A percentile compares a stretch with the other conserved stretches of the same genome.
phyloP scores from a whole-genome alignment of 2,888 invertebrate species.

The Leucoma salicis region DNA sequence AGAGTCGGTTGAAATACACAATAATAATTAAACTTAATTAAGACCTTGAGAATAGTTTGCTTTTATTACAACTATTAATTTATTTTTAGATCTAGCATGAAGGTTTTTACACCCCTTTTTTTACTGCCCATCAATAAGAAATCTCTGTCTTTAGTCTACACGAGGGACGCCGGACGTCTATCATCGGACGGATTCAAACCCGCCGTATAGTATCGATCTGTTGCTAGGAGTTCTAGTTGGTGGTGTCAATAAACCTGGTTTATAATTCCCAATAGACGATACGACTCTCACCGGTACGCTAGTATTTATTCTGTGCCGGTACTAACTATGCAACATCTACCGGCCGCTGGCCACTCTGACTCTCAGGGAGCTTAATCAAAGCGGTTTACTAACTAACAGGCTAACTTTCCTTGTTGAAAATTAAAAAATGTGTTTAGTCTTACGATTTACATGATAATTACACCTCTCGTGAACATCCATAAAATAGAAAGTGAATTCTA shows the following conservation, averaged over 20 bases:
- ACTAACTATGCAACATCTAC: too few relatives aligned
- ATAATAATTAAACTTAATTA: too few relatives aligned
- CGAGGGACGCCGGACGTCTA: too few relatives aligned
- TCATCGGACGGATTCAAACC: constrained; percentile 23
- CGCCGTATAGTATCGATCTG: constrained; percentile 50
- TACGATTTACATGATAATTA: constrained; percentile 14
- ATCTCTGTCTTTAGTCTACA: not conserved
- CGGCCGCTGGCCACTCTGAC: constrained; percentile 21
- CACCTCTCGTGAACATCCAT: constrained; percentile 13
- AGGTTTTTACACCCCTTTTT: not conserved
- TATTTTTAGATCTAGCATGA: not conserved
- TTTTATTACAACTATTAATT: not conserved
- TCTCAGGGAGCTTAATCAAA: constrained; percentile 31
- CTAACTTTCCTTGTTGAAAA: constrained; percentile 26
- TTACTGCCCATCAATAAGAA: not conserved
- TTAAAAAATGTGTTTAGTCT: constrained; percentile 12
- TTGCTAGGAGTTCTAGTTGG: constrained; percentile 50
- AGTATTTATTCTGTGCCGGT: too few relatives aligned
- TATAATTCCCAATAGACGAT: constrained; percentile 54
- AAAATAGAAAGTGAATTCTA: constrained; percentile 27
- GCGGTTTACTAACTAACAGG: constrained; percentile 19
- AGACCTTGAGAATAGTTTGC: not conserved
- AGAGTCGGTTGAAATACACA: too few relatives aligned
- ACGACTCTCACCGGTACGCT: constrained; percentile 42
- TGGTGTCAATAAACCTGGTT: constrained; percentile 61